phyloP scores from a whole-genome alignment of 2,888 invertebrate genomes.

The Ennomos fuscantarius region DNA sequence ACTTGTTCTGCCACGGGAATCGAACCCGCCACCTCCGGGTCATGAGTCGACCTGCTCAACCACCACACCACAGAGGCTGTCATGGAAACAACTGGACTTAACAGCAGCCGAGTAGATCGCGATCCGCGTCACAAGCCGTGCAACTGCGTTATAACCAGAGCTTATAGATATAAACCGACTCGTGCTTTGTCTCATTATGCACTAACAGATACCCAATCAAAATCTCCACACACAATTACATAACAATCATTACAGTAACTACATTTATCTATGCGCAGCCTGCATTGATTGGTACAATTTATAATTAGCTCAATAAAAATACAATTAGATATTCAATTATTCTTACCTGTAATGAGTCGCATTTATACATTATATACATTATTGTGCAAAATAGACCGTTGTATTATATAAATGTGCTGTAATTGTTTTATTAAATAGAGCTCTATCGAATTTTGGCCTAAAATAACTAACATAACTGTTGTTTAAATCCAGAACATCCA shows the following conservation, averaged over 20 bases:
- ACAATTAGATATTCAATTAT: slow-evolving; percentile 37
- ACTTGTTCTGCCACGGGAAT: too few relatives aligned
- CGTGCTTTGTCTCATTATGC: slow-evolving; percentile 2
- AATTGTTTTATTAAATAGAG: neutral
- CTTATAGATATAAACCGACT: too few relatives aligned
- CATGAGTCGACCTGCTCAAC: too few relatives aligned
- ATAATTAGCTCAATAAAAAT: slow-evolving; percentile 29
- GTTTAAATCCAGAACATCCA: too few relatives aligned
- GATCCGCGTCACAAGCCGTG: too few relatives aligned
- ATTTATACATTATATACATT: too few relatives aligned
- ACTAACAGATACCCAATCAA: slow-evolving; percentile 15
- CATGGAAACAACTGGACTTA: too few relatives aligned
- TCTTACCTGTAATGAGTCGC: neutral
- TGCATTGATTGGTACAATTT: slow-evolving; percentile 32
- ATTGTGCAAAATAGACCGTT: slow-evolving; percentile 9
- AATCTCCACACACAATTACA: slow-evolving; percentile 21
- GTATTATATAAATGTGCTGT: neutral
- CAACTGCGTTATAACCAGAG: too few relatives aligned
- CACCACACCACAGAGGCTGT: too few relatives aligned
- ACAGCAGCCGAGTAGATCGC: too few relatives aligned
- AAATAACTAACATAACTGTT: slow-evolving; percentile 2
- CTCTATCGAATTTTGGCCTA: too few relatives aligned
- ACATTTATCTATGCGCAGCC: slow-evolving; percentile 28
- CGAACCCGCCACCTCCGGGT: too few relatives aligned
- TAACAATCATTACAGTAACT: slow-evolving; percentile 27